Evolutionary conservation across 2,797 vertebrate species (phyloP), one percentile per base, ranked within the genome.

Genomic region (Lutjanus argentimaculatus): DNA sequence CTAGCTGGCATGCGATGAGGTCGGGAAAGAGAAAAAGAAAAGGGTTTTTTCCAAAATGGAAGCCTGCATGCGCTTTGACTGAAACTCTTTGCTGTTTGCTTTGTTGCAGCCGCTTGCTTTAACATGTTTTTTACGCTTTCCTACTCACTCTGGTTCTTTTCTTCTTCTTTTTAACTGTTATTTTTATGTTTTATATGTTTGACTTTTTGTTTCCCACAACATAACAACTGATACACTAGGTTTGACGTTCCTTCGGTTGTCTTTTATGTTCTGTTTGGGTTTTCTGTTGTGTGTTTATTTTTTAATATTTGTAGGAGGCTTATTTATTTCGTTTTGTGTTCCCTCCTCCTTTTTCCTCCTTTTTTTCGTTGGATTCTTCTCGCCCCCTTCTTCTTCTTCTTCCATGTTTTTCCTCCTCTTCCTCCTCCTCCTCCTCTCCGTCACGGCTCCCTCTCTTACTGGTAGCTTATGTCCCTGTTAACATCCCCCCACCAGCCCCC

Each of bases 381-480:
- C 59, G 88, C 63, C 90, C 91, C 92, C 70, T 87, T 83, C 70
- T 82, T 80, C 83, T 84, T 80, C 83, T 88, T 83, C 83, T 85
- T 82, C 80, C 64, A 77, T 75, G 49, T 72, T 85, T 65, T 62
- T 84, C 79, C 64, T 86, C 66, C 40, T 68, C n/a, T 64, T 86
- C 82, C 80, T 85, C 72, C 48, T 86, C 72, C 67, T 85, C 82
- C 64, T 86, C 84, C 80, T 85, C 70, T 91, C 83, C 86, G 74
- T 95, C 96, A 96, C 95, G 95, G 95, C 96, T 97, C 96, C 96
- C 95, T 96, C 95, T 98, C 97, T 98, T 94, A 98, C 95, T 94
- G 94, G 94, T 99, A 99, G 98, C 97, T 99, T 97, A 97, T 99
- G 98, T 99, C 98, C 98, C 97, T 99, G 96, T 98, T 99, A 98